Conservation (phyloP, 2,888 invertebrate genomes). For the Cheilosia pagana region DNA sequence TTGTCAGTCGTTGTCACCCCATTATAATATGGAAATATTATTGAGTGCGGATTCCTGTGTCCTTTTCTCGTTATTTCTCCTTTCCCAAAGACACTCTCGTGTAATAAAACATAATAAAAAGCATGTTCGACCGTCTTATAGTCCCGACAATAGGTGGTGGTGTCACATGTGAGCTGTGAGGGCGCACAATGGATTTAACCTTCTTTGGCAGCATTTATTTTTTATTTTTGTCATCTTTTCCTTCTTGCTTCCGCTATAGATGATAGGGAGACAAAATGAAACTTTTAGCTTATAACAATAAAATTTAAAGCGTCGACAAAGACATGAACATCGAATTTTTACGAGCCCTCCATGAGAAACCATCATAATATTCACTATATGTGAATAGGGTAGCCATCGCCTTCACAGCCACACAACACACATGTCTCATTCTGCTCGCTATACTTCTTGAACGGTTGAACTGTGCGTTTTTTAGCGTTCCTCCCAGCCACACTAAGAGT, state of each 20-base stretch:
- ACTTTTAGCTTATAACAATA: conserved; percentile 54
- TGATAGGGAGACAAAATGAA: conserved; percentile 21
- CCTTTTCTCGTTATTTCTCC: conserved; percentile 53
- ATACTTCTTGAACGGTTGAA: background rate
- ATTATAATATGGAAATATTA: conserved; percentile 72
- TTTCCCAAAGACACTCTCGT: conserved; percentile 52
- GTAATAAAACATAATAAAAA: conserved; percentile 68
- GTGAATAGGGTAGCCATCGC: conserved; percentile 6
- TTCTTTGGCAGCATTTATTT: background rate
- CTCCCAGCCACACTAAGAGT: conserved; percentile 16
- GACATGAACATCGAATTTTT: conserved; percentile 29
- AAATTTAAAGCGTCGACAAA: conserved; percentile 47
- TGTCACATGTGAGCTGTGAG: conserved; percentile 32
- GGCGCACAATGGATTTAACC: conserved; percentile 27
- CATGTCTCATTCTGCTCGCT: background rate
- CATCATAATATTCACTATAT: conserved; percentile 25
- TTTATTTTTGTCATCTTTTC: conserved; percentile 2
- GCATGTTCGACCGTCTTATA: conserved; percentile 35
- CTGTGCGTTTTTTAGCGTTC: conserved; percentile 1
- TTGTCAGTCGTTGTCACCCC: conserved; percentile 68
- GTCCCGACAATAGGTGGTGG: conserved; percentile 11
- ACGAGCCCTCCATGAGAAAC: conserved; percentile 27
- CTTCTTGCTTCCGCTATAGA: background rate
- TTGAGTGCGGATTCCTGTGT: conserved; percentile 55
- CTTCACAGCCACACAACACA: background rate